Evolutionary conservation across 1,140 invertebrate genomes (phyloP).

Genomic region (Cotesia typhae): DNA sequence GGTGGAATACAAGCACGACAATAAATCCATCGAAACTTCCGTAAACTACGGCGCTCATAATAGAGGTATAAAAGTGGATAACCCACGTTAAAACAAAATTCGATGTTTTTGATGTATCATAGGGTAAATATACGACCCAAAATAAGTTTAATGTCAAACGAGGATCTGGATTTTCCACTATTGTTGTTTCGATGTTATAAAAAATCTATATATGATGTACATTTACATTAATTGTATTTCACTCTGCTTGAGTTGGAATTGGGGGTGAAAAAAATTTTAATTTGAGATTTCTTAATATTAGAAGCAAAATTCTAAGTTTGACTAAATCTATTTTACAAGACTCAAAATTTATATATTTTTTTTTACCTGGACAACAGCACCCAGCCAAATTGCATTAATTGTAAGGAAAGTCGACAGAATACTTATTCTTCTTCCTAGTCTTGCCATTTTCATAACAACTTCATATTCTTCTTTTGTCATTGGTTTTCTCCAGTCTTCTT

Average conservation of each 20-base stretch:
- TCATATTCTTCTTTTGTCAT: slow-evolving; percentile 13
- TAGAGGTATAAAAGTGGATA: slow-evolving; percentile 23
- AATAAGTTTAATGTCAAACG: slow-evolving; percentile 28
- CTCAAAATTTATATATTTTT: neutral
- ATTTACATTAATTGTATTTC: neutral
- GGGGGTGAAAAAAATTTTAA: no score
- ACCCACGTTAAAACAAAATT: slow-evolving; percentile 30
- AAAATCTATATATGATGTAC: neutral
- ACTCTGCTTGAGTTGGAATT: no score
- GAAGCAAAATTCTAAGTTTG: no score
- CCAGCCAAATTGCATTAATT: slow-evolving; percentile 16
- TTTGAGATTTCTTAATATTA: no score
- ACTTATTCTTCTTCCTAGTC: slow-evolving; percentile 25
- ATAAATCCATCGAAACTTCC: slow-evolving; percentile 39
- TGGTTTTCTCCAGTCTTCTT: slow-evolving; percentile 34
- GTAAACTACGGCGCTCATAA: slow-evolving; percentile 34
- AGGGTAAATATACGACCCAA: slow-evolving; percentile 37
- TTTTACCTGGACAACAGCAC: slow-evolving; percentile 16
- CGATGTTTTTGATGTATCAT: slow-evolving; percentile 27
- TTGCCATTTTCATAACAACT: slow-evolving; percentile 29
- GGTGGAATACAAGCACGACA: slow-evolving; percentile 38
- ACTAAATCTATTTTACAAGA: neutral
- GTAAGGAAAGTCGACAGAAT: slow-evolving; percentile 28
- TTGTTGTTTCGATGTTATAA: slow-evolving; percentile 18
- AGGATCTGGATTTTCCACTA: slow-evolving; percentile 8